Conservation (phyloP, 2,113 vertebrate species). For the Urocynchramus pylzowi region DNA sequence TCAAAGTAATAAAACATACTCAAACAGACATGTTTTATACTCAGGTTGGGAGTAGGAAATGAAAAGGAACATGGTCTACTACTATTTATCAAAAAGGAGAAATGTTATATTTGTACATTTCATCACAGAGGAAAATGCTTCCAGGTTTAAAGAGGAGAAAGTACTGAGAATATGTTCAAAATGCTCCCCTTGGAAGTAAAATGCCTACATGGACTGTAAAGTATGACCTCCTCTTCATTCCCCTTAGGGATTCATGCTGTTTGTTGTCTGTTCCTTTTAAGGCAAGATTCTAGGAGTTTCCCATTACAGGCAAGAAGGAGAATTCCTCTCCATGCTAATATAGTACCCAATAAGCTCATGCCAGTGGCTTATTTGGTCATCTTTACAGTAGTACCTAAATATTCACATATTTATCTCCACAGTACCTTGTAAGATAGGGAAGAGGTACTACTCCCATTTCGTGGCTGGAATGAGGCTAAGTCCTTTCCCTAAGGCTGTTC, state of each 20-base stretch:
- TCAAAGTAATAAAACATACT: neutral
- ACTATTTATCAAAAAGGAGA: neutral
- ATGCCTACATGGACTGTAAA: neutral
- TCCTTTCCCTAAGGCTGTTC: neutral
- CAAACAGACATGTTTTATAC: neutral
- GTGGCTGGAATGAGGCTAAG: neutral
- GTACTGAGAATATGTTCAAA: neutral
- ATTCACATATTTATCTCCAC: neutral
- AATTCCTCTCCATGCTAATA: slow-evolving; percentile 38
- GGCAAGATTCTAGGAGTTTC: slow-evolving; percentile 47
- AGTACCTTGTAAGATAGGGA: neutral
- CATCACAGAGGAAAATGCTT: neutral
- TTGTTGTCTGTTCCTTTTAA: slow-evolving; percentile 48
- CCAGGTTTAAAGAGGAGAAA: neutral
- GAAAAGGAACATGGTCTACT: neutral
- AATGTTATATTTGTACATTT: neutral
- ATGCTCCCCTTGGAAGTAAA: slow-evolving; percentile 1
- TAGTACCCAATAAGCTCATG: neutral
- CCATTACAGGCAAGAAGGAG: slow-evolving; percentile 12
- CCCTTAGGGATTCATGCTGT: slow-evolving; percentile 22
- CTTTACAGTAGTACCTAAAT: neutral
- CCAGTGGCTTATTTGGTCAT: slow-evolving; percentile 9
- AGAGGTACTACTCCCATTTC: neutral
- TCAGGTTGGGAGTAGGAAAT: neutral
- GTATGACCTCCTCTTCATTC: neutral